Evolutionary conservation across 2,888 invertebrate genomes (phyloP).

Genomic region (Ophion costatus): DNA sequence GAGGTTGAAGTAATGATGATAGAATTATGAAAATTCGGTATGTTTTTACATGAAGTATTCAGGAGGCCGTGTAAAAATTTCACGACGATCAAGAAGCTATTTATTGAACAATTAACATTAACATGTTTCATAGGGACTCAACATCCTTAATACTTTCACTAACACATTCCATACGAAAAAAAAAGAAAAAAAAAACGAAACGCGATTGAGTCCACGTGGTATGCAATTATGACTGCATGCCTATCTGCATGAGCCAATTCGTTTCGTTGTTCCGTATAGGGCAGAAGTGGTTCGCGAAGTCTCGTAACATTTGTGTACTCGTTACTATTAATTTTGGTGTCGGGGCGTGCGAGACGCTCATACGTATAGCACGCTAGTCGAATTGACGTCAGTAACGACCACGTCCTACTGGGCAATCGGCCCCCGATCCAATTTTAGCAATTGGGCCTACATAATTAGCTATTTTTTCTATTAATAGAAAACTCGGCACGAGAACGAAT

Average conservation of each 20-base stretch:
- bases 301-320: constrained; percentile 34
- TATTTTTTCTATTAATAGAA: constrained; percentile 62
- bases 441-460: constrained; percentile 73
- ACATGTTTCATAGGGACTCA: too few species aligned
- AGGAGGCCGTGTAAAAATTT: too few species aligned
- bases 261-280: neutral
- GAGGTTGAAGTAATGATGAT: too few species aligned
- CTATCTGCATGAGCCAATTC: neutral
- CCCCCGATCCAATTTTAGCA: constrained; percentile 77
- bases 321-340: constrained; percentile 60
- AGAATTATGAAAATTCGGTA: too few species aligned
- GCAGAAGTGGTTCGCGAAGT: neutral
- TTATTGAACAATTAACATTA: too few species aligned
- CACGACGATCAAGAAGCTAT: too few species aligned
- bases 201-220: too few species aligned
- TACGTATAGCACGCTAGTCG: constrained; percentile 17
- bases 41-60: too few species aligned
- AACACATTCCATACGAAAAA: too few species aligned
- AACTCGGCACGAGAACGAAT: constrained; percentile 18
- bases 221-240: too few species aligned
- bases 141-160: too few species aligned
- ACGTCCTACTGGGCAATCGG: constrained; percentile 78
- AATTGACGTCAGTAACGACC: constrained; percentile 76
- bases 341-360: constrained; percentile 51
- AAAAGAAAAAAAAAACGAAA: too few species aligned